These are phyloP conservation scores for Ferdinandea cuprea DNA, from an alignment of 2,888 invertebrate genomes.

Conservation along the genomic window DNA sequence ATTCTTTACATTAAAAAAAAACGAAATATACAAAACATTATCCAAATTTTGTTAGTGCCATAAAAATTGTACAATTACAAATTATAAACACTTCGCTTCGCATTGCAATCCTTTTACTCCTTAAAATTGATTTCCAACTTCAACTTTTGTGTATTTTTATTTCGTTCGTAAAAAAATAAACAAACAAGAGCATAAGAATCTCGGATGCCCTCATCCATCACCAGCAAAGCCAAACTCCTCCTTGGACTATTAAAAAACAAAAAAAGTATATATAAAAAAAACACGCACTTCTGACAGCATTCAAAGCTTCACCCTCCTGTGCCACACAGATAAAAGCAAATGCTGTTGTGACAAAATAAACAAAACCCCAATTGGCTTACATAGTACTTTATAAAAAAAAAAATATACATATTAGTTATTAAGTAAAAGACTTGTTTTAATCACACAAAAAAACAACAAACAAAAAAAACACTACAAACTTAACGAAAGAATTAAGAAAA, in stretches of 20 bases:
- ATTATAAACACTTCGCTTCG: slow-evolving; percentile 20
- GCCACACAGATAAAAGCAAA: slow-evolving; percentile 37
- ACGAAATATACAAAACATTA: slow-evolving; percentile 3
- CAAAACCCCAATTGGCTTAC: slow-evolving; percentile 69
- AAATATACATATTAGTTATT: slow-evolving; percentile 66
- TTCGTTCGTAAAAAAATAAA: slow-evolving; percentile 42
- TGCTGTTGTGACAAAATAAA: slow-evolving; percentile 49
- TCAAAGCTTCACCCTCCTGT: slow-evolving; percentile 41
- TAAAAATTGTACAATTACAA: slow-evolving; percentile 61
- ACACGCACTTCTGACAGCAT: slow-evolving; percentile 66
- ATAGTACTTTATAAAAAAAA: slow-evolving; percentile 59
- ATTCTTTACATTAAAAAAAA: neutral
- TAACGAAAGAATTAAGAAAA: no score
- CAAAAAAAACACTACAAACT: slow-evolving; percentile 65
- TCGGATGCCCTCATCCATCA: slow-evolving; percentile 14
- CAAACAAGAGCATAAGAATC: slow-evolving; percentile 50
- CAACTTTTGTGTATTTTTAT: neutral
- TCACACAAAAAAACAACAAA: slow-evolving; percentile 67
- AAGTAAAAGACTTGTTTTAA: slow-evolving; percentile 68
- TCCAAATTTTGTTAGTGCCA: slow-evolving; percentile 64
- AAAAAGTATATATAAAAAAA: slow-evolving; percentile 19
- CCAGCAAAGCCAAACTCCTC: slow-evolving; percentile 48
- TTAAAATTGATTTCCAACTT: slow-evolving; percentile 40
- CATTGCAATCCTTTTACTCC: neutral
- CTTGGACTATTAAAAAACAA: slow-evolving; percentile 45